Base-by-base conservation (phyloP, 1,140 invertebrate species). In the Zaprionus davidi region DNA sequence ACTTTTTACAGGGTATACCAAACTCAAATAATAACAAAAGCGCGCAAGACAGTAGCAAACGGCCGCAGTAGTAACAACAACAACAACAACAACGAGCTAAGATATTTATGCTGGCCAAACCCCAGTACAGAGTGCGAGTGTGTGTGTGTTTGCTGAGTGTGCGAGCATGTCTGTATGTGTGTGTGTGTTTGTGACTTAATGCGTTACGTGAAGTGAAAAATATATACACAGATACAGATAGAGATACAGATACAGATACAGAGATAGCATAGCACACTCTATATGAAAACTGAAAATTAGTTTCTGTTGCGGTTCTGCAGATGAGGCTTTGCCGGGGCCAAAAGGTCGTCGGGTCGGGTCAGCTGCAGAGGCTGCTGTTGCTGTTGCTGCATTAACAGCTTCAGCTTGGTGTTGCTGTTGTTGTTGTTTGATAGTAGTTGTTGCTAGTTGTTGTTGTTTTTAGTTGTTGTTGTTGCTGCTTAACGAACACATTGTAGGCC, bases 21-120 rank as follows among this genome's bases (percentile, higher is more conserved):
- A 67, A 74, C 71, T 87, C 86, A 82, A 87, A 87, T 87, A 80
- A 83, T 80, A 82, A 87, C 83, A 87, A 83, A 88, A 86, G 71
- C 77, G 80, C 76, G 80, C 73, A 87, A 87, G 70, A 87, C 83
- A 72, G 83, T 87, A 87, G 83, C 83, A 75, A 68, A 22, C 20
- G 49, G 51, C 28, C 20, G 49, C 68, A 60, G 26, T 26, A 73
- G 28, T 57, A 67, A 38, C 55, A 71, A 60, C 53, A 74, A 55
- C 44, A 71, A 34, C 51, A 65, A 64, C 49, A 69, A 49, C 6
- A 28, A 31, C 34, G 28, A 59, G 44, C 57, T 17, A 49, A 64
- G 71, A 66, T 75, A 70, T 74, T 78, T 78, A 66, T 74, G 76
- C 53, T 82, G 51, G 28, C 38, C 46, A 66, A 46, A 63, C 58